These are phyloP conservation scores for Archilochus colubris DNA, from an alignment of 2,113 vertebrate species.

Conservation along the genomic window DNA sequence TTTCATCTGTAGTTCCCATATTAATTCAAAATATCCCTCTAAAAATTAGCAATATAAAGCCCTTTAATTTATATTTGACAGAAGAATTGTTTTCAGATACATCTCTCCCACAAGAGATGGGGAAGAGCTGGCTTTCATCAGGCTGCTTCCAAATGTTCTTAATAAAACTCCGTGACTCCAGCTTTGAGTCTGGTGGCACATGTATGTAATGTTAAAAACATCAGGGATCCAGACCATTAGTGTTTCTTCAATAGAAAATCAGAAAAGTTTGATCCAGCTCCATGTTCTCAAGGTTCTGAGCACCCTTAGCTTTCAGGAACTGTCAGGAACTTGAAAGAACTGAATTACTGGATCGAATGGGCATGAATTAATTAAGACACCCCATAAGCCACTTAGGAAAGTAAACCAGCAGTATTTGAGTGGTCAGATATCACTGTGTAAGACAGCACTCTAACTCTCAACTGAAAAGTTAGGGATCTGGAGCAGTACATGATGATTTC, in stretches of 20 bases:
- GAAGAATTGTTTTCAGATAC: background rate
- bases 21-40: background rate
- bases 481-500: background rate
- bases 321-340: background rate
- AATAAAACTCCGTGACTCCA: background rate
- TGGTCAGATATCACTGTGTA: background rate
- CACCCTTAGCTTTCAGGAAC: background rate
- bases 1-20: background rate
- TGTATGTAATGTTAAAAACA: background rate
- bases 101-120: background rate
- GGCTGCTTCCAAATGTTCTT: background rate
- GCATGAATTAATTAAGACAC: slow-evolving; percentile 21
- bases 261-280: background rate
- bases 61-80: background rate
- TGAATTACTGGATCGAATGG: background rate
- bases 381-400: background rate
- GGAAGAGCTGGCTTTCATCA: background rate
- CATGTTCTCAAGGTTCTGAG: background rate
- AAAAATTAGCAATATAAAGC: background rate
- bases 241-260: background rate
- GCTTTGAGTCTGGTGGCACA: background rate
- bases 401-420: background rate
- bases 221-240: background rate
- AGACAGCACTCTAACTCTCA: background rate
- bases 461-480: background rate